Base-by-base conservation (phyloP, 1,140 invertebrate species). In the Drosophila guanche region DNA sequence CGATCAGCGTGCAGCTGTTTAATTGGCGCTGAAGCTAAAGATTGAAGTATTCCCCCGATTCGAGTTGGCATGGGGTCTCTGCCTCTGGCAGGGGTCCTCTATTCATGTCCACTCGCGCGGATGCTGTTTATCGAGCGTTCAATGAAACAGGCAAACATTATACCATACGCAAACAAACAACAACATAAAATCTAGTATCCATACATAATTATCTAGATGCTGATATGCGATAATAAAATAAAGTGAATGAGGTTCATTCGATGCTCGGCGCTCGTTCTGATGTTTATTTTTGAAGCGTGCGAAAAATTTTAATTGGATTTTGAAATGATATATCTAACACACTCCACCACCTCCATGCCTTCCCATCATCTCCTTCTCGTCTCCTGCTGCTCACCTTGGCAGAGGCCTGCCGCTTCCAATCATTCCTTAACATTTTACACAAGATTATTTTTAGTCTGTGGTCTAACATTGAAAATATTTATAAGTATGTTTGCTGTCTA, bases 271-370 rank as follows among this genome's bases (percentile, higher is more conserved):
- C 54, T 69, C 59, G 47, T 62, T 80, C 61, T 86, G 10, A 3
- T 74, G 83, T 77, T 77, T 85, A 69, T 65, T 58, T 66, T 80
- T 46, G 48, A 65, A 59, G 76, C 40, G 73, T 62, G 76, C 71
- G 67, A 80, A 80, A 69, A 73, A 80, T 86, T 86, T 86, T 85
- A 86, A 85, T 85, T 85, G 73, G 81, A 85, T 86, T 85, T 81
- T 86, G 81, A 85, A 81, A 69, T 81, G 81, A 78, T 33, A 75
- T 47, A 60, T 42, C 37, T 33, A 41, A 33, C 48, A 55, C 42
- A 25, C 41, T 20, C 68, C 69, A 51, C 69, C 43, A 51, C 73
- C 68, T 55, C 25, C 69, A 61, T 41, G 6, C 48, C 27, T 47
- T 14, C 40, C 29, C 29, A 33, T 33, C 29, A 8, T 10, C 33